Base-by-base conservation (phyloP, 2,113 vertebrate species). In the Myrmophylax atrothorax region DNA sequence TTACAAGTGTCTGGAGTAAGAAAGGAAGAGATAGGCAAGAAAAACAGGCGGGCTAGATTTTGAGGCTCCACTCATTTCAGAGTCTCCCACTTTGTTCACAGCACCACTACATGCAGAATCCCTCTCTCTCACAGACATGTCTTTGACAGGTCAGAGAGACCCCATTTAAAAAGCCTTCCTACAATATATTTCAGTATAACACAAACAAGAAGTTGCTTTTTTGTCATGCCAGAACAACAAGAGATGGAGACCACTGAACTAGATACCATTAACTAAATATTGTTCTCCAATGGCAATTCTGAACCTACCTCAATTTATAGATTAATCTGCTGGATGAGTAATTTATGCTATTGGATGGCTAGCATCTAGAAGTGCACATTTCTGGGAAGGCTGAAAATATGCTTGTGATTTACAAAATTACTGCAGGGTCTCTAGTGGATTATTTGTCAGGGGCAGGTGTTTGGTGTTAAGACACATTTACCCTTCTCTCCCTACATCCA, bases 401-500 rank as follows among this genome's bases (percentile, higher is more conserved):
- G 84, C 70, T 70, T 58, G 60, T 58, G 84, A 91, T 94, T 94
- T 82, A 62, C 78, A 91, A 69, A 94, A 91, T 75, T 38, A 64
- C 74, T n/a, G 67, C 12, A 7, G 60, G 56, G 89, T 90, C 90
- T 88, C 94, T 12, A 26, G 76, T 29, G 91, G 81, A 38, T 60
- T 24, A 47, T 87, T 87, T 94, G 84, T 82, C 49, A 66, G 84
- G 84, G 46, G 56, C 87, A 92, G 91, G 93, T 67, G 81, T 67
- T 84, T 40, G 31, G 37, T 26, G 25, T 73, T 64, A 84, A 81
- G 53, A 59, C 31, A 55, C 53, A 13, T 75, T 84, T 46, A 59
- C 77, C 64, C 31, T 76, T 58, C 72, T 73, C 91, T 82, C 62
- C 40, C 40, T 40, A 31, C 33, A 62, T 58, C 58, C 93, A 96